A percentile compares a stretch with the other conserved stretches of the same genome.
Evolutionary conservation across 2,797 vertebrate species (phyloP).

Genomic region (Falco cherrug): DNA sequence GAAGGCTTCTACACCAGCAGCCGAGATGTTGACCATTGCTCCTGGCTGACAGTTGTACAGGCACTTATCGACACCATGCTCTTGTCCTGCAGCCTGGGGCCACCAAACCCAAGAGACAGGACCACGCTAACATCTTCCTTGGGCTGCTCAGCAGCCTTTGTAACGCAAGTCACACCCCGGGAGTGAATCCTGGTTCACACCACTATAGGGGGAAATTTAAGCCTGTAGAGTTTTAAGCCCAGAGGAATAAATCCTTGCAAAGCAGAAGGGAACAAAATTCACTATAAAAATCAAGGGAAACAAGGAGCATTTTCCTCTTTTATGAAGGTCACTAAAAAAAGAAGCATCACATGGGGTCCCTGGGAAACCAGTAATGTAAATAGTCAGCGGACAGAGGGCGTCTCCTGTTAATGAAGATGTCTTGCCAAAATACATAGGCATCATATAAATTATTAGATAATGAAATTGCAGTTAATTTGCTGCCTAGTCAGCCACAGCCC

Average conservation of each 20-base stretch:
- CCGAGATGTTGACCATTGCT: neutral
- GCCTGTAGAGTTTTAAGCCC: neutral
- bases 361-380: constrained; percentile 7
- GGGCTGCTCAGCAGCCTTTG: neutral
- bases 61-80: fast-evolving
- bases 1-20: neutral
- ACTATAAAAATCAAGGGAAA: neutral
- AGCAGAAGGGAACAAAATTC: neutral
- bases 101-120: neutral
- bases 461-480: constrained; percentile 51
- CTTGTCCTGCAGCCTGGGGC: neutral
- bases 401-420: constrained; percentile 26
- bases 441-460: constrained; percentile 34
- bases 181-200: neutral
- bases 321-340: constrained; percentile 9
- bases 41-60: neutral
- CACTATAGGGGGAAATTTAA: neutral
- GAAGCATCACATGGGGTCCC: neutral
- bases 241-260: neutral
- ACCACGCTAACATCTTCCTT: fast-evolving
- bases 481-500: constrained; percentile 21
- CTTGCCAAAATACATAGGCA: neutral
- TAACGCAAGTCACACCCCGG: neutral
- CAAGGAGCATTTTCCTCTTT: neutral
- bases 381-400: constrained; percentile 1